These are phyloP conservation scores for Orchestia grillus DNA, from an alignment of 1,140 invertebrate genomes.

Conservation along the genomic window DNA sequence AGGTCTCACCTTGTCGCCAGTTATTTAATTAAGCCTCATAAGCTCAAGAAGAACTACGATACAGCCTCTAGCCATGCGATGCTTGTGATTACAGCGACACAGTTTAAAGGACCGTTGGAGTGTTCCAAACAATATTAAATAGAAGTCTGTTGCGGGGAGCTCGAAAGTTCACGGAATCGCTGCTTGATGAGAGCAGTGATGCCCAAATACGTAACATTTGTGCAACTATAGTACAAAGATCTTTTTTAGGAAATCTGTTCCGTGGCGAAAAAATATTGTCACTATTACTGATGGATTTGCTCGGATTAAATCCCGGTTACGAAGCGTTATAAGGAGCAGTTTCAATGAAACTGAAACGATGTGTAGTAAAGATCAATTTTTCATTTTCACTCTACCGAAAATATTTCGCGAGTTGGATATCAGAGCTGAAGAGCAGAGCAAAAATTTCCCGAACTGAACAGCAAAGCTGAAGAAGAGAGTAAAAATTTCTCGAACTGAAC, in stretches of 20 bases:
- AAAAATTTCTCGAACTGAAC: neutral
- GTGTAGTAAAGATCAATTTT: no score
- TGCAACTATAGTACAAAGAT: neutral
- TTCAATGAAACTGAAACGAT: neutral
- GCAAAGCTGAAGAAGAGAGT: no score
- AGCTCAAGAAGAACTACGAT: constrained; percentile 9
- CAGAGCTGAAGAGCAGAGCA: no score
- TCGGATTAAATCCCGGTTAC: neutral
- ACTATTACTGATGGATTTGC: neutral
- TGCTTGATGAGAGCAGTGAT: neutral
- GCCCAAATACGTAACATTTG: neutral
- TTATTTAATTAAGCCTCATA: constrained; percentile 48
- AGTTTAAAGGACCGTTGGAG: neutral
- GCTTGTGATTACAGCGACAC: neutral
- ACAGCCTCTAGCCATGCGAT: neutral
- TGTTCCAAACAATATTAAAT: neutral
- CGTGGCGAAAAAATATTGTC: neutral
- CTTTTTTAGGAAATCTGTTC: neutral
- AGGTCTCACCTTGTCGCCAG: constrained; percentile 42
- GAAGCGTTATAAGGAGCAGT: neutral
- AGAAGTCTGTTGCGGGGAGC: neutral
- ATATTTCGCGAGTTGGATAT: no score
- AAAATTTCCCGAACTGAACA: no score
- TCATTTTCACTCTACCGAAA: no score
- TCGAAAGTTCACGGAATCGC: neutral